A percentile compares a stretch with the other conserved stretches of the same genome.
These are phyloP conservation scores for Brachylomia viminalis DNA, from an alignment of 2,888 invertebrate species.

Conservation along the genomic window DNA sequence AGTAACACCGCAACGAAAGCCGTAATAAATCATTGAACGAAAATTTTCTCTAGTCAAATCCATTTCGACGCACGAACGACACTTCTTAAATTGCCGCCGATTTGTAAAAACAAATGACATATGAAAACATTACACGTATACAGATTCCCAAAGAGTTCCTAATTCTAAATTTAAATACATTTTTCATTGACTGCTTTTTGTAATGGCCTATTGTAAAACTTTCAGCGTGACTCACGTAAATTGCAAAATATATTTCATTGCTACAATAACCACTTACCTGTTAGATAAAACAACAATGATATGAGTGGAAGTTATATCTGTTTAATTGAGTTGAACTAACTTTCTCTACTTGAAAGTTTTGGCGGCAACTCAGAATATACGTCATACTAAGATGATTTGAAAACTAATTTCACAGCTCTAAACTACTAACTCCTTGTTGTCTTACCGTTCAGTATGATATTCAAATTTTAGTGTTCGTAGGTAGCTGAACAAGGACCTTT, in stretches of 20 bases:
- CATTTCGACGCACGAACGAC: too few relatives aligned
- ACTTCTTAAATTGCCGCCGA: too few relatives aligned
- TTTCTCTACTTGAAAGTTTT: constrained; percentile 28
- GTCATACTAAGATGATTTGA: neutral
- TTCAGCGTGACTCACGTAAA: too few relatives aligned
- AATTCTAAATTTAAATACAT: too few relatives aligned
- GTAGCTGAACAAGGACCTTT: neutral
- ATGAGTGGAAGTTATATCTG: constrained; percentile 17
- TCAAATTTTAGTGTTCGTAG: neutral
- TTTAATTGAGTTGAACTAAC: constrained; percentile 20
- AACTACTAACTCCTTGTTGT: neutral
- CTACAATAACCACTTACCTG: neutral
- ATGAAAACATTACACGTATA: too few relatives aligned
- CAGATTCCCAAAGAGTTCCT: too few relatives aligned
- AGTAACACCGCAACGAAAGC: too few relatives aligned
- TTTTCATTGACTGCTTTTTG: too few relatives aligned
- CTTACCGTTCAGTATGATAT: neutral
- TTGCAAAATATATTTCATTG: neutral
- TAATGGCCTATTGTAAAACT: too few relatives aligned
- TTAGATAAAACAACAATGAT: constrained; percentile 13
- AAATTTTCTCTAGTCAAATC: too few relatives aligned
- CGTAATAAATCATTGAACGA: too few relatives aligned
- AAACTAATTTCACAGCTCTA: constrained; percentile 6
- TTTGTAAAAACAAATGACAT: too few relatives aligned
- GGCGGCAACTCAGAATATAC: constrained; percentile 3